phyloP scores from a whole-genome alignment of 2,113 vertebrate species.

The Andinoacara biseriatus region DNA sequence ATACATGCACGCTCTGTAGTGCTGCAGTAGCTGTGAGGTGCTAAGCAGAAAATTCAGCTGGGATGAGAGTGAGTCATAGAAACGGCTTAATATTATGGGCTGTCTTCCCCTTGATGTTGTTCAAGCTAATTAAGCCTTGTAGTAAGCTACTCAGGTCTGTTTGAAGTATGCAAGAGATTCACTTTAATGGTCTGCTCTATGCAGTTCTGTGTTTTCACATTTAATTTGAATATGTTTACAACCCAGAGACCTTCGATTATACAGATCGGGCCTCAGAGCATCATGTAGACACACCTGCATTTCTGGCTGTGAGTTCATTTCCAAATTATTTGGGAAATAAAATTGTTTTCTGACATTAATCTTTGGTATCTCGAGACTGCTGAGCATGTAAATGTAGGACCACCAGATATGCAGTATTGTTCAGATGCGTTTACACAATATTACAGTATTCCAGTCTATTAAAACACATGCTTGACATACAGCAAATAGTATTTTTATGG shows the following conservation, averaged over 20 bases:
- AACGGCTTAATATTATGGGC: constrained; percentile 61
- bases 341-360: neutral
- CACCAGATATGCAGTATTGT: neutral
- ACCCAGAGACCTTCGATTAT: constrained; percentile 18
- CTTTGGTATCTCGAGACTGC: neutral
- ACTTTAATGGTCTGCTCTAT: constrained; percentile 41
- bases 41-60: constrained; percentile 44
- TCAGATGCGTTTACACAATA: neutral
- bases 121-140: constrained; percentile 65
- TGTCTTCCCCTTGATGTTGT: constrained; percentile 66
- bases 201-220: constrained; percentile 36
- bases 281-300: constrained; percentile 1
- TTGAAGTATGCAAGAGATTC: constrained; percentile 55
- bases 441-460: neutral
- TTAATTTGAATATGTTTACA: constrained; percentile 57
- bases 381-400: neutral
- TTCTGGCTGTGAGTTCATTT: neutral
- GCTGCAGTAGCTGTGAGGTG: constrained; percentile 21
- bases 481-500: neutral
- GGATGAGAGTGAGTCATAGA: constrained; percentile 66
- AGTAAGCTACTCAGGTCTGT: constrained; percentile 56
- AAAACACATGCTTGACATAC: neutral
- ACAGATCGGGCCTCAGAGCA: neutral
- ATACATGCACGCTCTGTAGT: neutral
- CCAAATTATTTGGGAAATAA: neutral